Percentiles rank a stretch among this genome's conserved stretches.
These are phyloP conservation scores for Diarsia brunnea DNA, from an alignment of 2,888 invertebrate genomes.

Conservation along the genomic window DNA sequence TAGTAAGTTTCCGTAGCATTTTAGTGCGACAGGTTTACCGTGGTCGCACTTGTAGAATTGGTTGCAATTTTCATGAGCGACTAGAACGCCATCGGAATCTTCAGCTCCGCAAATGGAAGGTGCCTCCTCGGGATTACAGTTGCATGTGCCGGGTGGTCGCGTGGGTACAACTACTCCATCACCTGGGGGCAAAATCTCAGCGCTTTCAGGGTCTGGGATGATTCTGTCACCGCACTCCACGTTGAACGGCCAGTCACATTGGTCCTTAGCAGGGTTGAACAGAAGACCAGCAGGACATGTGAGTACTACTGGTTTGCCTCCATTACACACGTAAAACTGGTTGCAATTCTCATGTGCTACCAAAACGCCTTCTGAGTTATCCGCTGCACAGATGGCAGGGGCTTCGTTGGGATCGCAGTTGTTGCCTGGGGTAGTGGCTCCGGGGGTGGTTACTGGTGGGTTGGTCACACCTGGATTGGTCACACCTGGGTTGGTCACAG, in stretches of 20 bases:
- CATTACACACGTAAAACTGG: conserved; percentile 71
- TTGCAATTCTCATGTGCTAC: conserved; percentile 75
- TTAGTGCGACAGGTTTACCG: too few relatives aligned
- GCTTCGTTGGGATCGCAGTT: conserved; percentile 71
- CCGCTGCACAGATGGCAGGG: conserved; percentile 68
- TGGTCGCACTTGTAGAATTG: too few relatives aligned
- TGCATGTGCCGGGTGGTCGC: conserved; percentile 22
- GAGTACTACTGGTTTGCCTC: conserved; percentile 68
- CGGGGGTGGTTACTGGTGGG: conserved; percentile 48
- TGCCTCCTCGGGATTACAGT: conserved; percentile 66
- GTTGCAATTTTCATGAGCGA: too few relatives aligned
- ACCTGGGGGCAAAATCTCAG: too few relatives aligned
- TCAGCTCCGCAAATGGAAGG: conserved; percentile 35
- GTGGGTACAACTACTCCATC: too few relatives aligned
- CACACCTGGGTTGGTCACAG: conserved; percentile 28
- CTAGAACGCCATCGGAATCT: conserved; percentile 60
- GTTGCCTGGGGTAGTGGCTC: conserved; percentile 26
- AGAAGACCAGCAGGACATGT: conserved; percentile 59
- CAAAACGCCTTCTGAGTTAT: conserved; percentile 68
- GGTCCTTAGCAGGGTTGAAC: conserved; percentile 68
- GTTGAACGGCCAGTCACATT: conserved; percentile 74
- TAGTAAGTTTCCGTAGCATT: too few relatives aligned
- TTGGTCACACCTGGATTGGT: conserved; percentile 60
- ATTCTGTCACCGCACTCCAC: conserved; percentile 69
- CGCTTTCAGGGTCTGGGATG: conserved; percentile 29